Conservation (phyloP, 1,140 invertebrate species). For the Anthonomus grandis region DNA sequence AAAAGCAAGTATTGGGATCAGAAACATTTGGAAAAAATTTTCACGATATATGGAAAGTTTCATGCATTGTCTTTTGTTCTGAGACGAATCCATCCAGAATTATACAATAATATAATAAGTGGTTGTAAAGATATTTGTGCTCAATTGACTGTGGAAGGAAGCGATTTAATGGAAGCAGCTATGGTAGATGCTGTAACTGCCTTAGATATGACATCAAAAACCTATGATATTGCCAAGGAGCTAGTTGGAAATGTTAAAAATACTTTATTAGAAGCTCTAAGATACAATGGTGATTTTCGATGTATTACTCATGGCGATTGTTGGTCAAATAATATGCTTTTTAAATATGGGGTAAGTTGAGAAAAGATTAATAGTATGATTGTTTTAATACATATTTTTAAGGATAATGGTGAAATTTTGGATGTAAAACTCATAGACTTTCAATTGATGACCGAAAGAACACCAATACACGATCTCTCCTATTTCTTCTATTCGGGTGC, state of each 20-base stretch:
- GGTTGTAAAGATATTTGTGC: conserved; percentile 36
- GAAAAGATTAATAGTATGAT: conserved; percentile 1
- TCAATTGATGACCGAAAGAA: conserved; percentile 55
- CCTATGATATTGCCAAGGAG: conserved; percentile 15
- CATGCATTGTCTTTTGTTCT: conserved; percentile 46
- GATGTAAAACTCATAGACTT: conserved; percentile 51
- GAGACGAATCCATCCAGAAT: conserved; percentile 36
- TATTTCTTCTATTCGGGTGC: conserved; percentile 58
- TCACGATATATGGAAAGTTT: conserved; percentile 17
- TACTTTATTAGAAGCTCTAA: conserved; percentile 9
- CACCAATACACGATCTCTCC: conserved; percentile 57
- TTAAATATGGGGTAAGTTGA: conserved; percentile 26
- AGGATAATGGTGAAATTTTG: conserved; percentile 11
- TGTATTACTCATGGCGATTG: conserved; percentile 25
- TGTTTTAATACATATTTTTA: conserved; percentile 4
- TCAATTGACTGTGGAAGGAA: background rate
- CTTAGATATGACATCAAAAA: background rate
- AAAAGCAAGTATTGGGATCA: conserved; percentile 1
- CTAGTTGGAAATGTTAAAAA: background rate
- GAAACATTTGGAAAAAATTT: conserved; percentile 13
- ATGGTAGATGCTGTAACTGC: background rate
- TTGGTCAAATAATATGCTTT: conserved; percentile 30
- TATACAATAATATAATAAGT: background rate
- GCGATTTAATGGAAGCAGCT: background rate
- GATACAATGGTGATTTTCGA: conserved; percentile 22